These are phyloP conservation scores for Sycophila sp. DNA, from an alignment of 1,140 invertebrate genomes.

Conservation along the genomic window DNA sequence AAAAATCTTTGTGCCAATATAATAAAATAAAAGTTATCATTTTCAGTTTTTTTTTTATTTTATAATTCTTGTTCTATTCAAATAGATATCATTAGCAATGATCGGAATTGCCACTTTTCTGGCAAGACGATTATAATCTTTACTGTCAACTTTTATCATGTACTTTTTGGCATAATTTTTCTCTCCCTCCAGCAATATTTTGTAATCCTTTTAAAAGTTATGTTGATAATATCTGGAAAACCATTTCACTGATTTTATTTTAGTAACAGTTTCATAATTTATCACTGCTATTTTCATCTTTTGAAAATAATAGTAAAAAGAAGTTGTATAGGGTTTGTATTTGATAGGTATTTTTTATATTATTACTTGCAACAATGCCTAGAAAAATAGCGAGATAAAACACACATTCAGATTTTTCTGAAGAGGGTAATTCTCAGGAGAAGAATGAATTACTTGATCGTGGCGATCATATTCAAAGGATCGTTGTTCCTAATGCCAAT, in stretches of 20 bases:
- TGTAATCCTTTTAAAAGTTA: neutral
- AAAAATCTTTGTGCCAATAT: neutral
- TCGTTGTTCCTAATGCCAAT: no score
- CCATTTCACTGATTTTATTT: neutral
- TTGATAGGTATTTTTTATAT: neutral
- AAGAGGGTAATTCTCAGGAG: constrained; percentile 1
- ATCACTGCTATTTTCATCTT: neutral
- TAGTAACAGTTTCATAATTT: neutral
- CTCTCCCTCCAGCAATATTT: neutral
- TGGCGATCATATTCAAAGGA: no score
- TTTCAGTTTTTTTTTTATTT: neutral
- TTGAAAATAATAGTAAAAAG: neutral
- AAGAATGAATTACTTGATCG: neutral
- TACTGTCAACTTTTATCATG: neutral
- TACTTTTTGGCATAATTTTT: neutral
- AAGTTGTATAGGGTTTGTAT: neutral
- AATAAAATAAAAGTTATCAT: neutral
- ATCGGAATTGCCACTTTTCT: neutral
- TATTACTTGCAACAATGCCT: neutral
- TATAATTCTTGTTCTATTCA: neutral
- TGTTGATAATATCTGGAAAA: neutral
- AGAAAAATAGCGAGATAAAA: neutral
- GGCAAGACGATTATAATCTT: neutral
- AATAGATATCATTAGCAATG: neutral
- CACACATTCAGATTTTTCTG: neutral